phyloP scores from a whole-genome alignment of 2,888 invertebrate genomes.

The Tridacna crocea region DNA sequence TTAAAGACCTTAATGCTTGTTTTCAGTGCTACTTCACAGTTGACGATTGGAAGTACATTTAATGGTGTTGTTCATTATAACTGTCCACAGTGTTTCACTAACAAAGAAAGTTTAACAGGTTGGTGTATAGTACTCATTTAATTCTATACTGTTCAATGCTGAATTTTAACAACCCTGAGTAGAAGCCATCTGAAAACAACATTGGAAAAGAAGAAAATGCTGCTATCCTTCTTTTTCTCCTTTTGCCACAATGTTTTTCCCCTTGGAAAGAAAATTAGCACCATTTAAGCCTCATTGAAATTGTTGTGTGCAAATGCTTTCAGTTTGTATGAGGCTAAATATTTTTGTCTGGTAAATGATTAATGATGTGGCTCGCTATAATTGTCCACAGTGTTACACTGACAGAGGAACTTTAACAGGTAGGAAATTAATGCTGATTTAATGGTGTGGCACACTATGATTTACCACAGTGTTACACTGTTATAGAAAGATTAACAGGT shows the following conservation, averaged over 20 bases:
- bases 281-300: too few relatives aligned
- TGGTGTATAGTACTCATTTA: background rate
- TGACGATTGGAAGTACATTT: constrained; percentile 51
- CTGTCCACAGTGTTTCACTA: constrained; percentile 50
- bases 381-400: constrained; percentile 50
- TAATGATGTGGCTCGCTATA: constrained; percentile 51
- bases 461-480: constrained; percentile 49
- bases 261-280: too few relatives aligned
- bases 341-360: too few relatives aligned
- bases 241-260: too few relatives aligned
- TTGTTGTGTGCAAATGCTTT: too few relatives aligned
- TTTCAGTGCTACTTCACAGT: constrained; percentile 18
- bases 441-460: constrained; percentile 46
- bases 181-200: too few relatives aligned
- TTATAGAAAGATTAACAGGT: background rate
- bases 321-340: too few relatives aligned
- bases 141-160: too few relatives aligned
- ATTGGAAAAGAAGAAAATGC: too few relatives aligned
- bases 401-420: constrained; percentile 45
- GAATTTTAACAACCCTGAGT: too few relatives aligned
- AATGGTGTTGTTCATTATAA: constrained; percentile 52
- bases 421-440: background rate
- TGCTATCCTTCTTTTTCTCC: too few relatives aligned
- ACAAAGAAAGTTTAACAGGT: constrained; percentile 48
- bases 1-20: too few relatives aligned